Percentiles rank a stretch among this genome's conserved stretches.
phyloP scores from a whole-genome alignment of 2,797 vertebrate species.

The Myiotriccus ornatus region DNA sequence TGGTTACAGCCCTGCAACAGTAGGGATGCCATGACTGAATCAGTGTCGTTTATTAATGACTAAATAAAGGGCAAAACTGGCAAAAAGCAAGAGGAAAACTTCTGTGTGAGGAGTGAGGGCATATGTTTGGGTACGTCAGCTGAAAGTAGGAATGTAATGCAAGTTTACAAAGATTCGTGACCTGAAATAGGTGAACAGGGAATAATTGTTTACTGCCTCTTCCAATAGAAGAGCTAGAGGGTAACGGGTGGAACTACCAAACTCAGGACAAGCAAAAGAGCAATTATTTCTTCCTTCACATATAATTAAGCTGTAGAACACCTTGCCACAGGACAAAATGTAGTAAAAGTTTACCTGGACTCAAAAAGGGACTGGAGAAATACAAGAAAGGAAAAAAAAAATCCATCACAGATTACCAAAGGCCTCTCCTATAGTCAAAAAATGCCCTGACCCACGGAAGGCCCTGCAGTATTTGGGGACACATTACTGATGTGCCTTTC shows the following conservation, averaged over 20 bases:
- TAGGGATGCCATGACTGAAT: background rate
- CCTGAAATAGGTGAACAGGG: background rate
- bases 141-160: background rate
- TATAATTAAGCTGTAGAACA: background rate
- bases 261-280: background rate
- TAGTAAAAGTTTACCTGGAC: background rate
- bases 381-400: background rate
- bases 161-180: background rate
- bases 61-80: background rate
- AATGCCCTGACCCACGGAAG: accelerated
- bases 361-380: background rate
- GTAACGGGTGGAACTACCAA: background rate
- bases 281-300: background rate
- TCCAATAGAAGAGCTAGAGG: background rate
- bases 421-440: background rate
- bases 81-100: background rate
- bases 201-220: background rate
- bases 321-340: background rate
- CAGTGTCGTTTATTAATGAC: background rate
- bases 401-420: background rate
- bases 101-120: background rate
- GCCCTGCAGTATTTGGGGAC: background rate
- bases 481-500: background rate
- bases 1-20: background rate
- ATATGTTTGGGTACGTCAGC: accelerated